Conservation (phyloP, 2,888 invertebrate genomes). For the Aspidiotus rigidus region DNA sequence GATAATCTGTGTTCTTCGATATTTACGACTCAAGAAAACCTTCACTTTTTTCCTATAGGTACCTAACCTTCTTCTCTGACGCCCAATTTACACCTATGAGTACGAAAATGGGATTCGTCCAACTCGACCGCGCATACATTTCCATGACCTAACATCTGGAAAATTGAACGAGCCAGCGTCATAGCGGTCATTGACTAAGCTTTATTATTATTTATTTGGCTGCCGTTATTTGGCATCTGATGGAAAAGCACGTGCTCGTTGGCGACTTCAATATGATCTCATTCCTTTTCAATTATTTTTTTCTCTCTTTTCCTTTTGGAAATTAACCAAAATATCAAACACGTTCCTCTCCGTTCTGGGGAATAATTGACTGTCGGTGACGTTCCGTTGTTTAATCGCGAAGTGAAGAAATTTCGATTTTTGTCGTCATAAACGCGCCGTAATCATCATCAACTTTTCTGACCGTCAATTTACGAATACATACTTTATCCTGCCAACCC, state of each 20-base stretch:
- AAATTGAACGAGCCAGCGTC: conserved; percentile 21
- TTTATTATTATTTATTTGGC: neutral
- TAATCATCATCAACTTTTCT: no score
- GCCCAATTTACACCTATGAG: no score
- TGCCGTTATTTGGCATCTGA: conserved; percentile 28
- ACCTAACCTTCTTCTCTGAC: no score
- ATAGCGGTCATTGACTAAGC: conserved; percentile 22
- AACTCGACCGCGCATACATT: neutral
- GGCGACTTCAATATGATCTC: conserved; percentile 16
- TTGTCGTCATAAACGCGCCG: no score
- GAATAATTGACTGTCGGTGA: neutral
- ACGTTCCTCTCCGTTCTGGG: neutral
- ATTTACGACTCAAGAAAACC: no score
- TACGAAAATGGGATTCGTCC: no score
- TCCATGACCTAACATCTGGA: conserved; percentile 13
- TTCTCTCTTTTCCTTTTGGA: conserved; percentile 23
- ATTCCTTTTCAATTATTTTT: conserved; percentile 4
- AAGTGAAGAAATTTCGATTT: no score
- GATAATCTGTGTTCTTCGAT: no score
- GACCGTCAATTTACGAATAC: no score
- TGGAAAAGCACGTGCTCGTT: conserved; percentile 30
- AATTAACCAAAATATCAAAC: conserved; percentile 28
- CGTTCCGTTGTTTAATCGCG: neutral
- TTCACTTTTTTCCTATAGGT: no score
- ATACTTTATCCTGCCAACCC: conserved; percentile 13